Base-by-base conservation (phyloP, 2,113 vertebrate species). In the Lepidothrix coronata region DNA sequence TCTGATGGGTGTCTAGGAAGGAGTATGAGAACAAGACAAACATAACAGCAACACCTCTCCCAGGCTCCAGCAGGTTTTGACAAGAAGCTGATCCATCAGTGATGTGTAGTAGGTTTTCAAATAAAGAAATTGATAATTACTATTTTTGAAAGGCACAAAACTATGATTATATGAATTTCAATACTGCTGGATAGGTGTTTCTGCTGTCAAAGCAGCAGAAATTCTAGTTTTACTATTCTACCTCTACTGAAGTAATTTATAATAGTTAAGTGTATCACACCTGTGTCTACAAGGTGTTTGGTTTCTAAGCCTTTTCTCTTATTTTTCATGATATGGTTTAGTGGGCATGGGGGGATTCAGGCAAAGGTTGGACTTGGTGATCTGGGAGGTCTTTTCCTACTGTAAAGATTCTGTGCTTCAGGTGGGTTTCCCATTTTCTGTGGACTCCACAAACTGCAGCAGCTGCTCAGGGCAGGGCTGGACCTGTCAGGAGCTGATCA, bases 241-340 rank as follows among this genome's bases (percentile, higher is more conserved):
- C 15, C 14, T 43, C n/a, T 30, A 1, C 22, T 35, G 21, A 39
- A 65, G 52, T 59, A 18, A 39, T 78, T 46, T 9, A 4, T 8
- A 41, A 7, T 7, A 37, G 14, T 25, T 30, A 10, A 35, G 18
- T 6, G 62, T 22, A 8, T 24, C 72, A 37, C 37, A 11, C 8
- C 23, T 48, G 5, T 20, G 21, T 57, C 54, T 62, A 13, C 15
- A 14, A 37, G 24, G 3, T 8, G 4, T 59, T 74, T 84, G 63
- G 48, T 54, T 65, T n/a, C 51, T 44, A 46, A 65, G 14, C 14
- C 13, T 66, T 66, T 48, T 15, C 44, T 44, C 28, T 37, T 19
- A 2, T 11, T 24, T 52, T 52, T 11, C 1, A 0, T 27, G 11
- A 9, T 13, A 2, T 20, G 25, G 14, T 43, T 81, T 44, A 37